Percentiles rank a stretch among this genome's conserved stretches.
phyloP scores from a whole-genome alignment of 2,888 invertebrate species.

The Schizotus pectinicornis region DNA sequence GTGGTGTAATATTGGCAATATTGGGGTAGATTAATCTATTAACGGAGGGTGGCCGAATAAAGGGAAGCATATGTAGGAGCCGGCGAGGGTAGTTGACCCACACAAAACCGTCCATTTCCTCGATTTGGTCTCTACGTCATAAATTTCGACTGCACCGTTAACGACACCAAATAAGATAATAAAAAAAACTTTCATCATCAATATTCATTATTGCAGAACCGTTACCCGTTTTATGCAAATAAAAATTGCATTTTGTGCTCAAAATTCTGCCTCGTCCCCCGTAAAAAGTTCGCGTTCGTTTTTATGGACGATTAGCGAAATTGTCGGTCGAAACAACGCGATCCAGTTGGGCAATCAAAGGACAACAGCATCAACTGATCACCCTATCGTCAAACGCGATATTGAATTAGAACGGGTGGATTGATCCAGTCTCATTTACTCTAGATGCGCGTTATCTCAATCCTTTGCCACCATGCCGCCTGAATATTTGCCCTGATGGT shows the following conservation, averaged over 20 bases:
- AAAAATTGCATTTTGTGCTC: not conserved
- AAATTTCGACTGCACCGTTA: not conserved
- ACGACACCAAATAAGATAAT: not conserved
- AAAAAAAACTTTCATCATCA: constrained; percentile 18
- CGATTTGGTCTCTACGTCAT: constrained; percentile 12
- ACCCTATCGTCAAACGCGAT: constrained; percentile 7
- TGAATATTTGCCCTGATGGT: constrained; percentile 23
- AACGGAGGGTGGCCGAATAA: constrained; percentile 44
- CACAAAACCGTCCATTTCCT: constrained; percentile 25
- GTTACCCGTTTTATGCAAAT: constrained; percentile 11
- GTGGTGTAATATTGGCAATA: constrained; percentile 59
- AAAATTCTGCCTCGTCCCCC: not conserved
- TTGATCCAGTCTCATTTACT: constrained; percentile 15
- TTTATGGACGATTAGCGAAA: not conserved
- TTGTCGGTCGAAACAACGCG: constrained; percentile 4
- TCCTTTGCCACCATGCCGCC: constrained; percentile 21
- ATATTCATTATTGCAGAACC: constrained; percentile 23
- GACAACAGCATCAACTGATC: constrained; percentile 14
- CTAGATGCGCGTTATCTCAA: constrained; percentile 13
- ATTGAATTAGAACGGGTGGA: constrained; percentile 11
- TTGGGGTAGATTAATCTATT: constrained; percentile 57
- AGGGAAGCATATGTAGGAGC: constrained; percentile 46
- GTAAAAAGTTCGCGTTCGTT: not conserved
- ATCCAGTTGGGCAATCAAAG: constrained; percentile 12
- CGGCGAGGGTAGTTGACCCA: constrained; percentile 21